Conservation (phyloP, 2,888 invertebrate species). For the Heliconius charithonia region DNA sequence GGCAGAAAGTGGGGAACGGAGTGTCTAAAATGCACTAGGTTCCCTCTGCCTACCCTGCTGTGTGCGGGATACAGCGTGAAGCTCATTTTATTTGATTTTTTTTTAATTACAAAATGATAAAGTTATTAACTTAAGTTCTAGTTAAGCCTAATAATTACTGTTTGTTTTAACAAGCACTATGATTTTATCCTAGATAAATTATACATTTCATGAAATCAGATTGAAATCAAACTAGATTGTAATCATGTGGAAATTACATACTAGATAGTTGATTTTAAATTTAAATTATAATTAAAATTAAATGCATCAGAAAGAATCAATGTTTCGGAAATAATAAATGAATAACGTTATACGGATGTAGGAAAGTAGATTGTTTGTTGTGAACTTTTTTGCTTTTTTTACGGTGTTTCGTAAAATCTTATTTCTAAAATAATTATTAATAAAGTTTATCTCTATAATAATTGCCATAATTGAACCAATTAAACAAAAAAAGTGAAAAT, state of each 20-base stretch:
- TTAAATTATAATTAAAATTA: background rate
- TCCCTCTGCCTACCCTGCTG: too few relatives aligned
- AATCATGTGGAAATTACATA: constrained; percentile 31
- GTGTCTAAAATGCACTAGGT: too few relatives aligned
- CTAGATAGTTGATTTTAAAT: constrained; percentile 30
- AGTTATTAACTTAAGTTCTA: too few relatives aligned
- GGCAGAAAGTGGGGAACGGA: too few relatives aligned
- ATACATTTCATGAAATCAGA: constrained; percentile 29
- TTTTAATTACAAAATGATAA: too few relatives aligned
- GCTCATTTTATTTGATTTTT: too few relatives aligned
- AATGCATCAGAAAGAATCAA: background rate
- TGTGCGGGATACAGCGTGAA: too few relatives aligned
- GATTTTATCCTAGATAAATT: constrained; percentile 29
- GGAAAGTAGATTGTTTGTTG: background rate
- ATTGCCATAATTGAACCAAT: background rate
- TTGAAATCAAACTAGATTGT: constrained; percentile 29
- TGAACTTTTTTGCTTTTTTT: background rate
- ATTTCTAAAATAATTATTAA: too few relatives aligned
- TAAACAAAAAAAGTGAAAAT: background rate
- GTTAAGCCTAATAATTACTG: background rate
- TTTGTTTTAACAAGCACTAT: constrained; percentile 28
- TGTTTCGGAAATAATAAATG: constrained; percentile 13
- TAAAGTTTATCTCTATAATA: background rate
- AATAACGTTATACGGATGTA: background rate
- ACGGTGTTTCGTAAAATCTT: too few relatives aligned